Evolutionary conservation across 2,113 vertebrate genomes (phyloP).

Genomic region (Oryzias javanicus): DNA sequence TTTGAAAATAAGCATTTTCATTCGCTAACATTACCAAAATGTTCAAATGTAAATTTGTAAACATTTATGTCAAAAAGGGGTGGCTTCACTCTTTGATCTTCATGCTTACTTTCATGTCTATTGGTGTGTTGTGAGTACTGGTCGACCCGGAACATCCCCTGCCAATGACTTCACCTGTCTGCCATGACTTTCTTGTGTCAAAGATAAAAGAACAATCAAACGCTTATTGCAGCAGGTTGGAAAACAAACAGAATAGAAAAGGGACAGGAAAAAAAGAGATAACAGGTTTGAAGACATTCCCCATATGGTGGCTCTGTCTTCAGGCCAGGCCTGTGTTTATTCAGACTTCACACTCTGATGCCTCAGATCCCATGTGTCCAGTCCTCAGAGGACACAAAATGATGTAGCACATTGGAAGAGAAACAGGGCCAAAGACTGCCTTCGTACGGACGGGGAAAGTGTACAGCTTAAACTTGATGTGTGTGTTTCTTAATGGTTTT

Average conservation of each 20-base stretch:
- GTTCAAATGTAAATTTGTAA: too few species aligned
- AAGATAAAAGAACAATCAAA: conserved; percentile 67
- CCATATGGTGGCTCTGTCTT: conserved; percentile 64
- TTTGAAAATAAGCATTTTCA: too few species aligned
- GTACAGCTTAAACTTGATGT: not conserved
- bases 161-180: conserved; percentile 62
- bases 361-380: conserved; percentile 49
- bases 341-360: conserved; percentile 58
- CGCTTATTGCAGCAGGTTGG: conserved; percentile 67
- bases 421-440: conserved; percentile 13
- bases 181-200: conserved; percentile 29
- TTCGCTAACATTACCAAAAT: too few species aligned
- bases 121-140: conserved; percentile 31
- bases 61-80: too few species aligned
- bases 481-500: conserved; percentile 27
- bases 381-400: conserved; percentile 20
- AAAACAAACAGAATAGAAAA: conserved; percentile 70
- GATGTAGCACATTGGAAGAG: conserved; percentile 28
- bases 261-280: conserved; percentile 41
- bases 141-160: conserved; percentile 31
- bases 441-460: conserved; percentile 9
- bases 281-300: conserved; percentile 56
- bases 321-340: conserved; percentile 56
- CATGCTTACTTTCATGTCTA: conserved; percentile 14
- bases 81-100: conserved; percentile 43